Evolutionary conservation across 2,888 invertebrate species (phyloP), one percentile per base, ranked within the genome.

Genomic region (Rotaria sp.): DNA sequence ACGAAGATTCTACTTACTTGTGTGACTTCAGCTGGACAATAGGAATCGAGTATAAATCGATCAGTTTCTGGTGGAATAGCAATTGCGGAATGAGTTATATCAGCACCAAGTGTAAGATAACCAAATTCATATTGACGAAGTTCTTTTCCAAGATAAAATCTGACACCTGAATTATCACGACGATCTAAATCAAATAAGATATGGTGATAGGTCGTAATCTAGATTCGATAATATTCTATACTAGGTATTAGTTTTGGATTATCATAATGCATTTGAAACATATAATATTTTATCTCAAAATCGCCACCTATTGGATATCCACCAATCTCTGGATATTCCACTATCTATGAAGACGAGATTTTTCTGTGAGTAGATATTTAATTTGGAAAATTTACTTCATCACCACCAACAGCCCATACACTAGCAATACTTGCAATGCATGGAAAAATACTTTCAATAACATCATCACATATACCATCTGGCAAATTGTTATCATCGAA

Each of bases 291-390:
- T 15, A 85, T 85, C 8, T 87, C 85, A 7, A 85, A 85, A 55
- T 87, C 87, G 4, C 86, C 86, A 41, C 86, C 86, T 11, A 87
- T 52, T 26, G 85, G 87, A 80, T 87, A 87, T 13, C 85, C 84
- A 38, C 18, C 84, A 48, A 48, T 50, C 10, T 45, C 48, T n/a
- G 84, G 48, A 50, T 26, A 84, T 48, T 84, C 84, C 0, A 84
- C n/a, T 4, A 84, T 84, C 84, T 84, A 84, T 74, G 3, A 4
- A 2, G 38, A 74, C 3, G 10, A 74, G 2, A 74, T 3, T 38
- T 74, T 35, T 67, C 8, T 55, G 55, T n/a, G 45, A 74, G 26
- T 55, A 67, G 35, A 50, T 48, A 21, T n/a, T 50, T 41, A 30
- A 21, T 45, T 7, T 18, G 7, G 1, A 30, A 30, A 84, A 45